Evolutionary conservation across 2,888 invertebrate species (phyloP).

Genomic region (Habrosyne pyritoides): DNA sequence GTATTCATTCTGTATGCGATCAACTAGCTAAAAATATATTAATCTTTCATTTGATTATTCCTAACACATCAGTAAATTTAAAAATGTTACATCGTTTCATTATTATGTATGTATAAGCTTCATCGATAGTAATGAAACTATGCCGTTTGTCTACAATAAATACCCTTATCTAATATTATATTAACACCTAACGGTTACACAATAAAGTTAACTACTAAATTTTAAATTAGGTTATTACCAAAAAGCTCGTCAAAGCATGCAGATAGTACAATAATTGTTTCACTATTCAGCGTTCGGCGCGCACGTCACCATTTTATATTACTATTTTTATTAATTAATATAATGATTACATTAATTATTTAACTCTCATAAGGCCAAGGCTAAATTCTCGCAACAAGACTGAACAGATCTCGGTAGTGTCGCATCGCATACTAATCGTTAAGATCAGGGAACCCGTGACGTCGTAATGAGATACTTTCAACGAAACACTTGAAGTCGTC

Average conservation of each 20-base stretch:
- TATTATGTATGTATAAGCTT: constrained; percentile 79
- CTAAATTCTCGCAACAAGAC: constrained; percentile 83
- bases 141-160: constrained; percentile 80
- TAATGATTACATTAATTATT: constrained; percentile 80
- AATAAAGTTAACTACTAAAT: constrained; percentile 80
- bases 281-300: constrained; percentile 76
- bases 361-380: constrained; percentile 84
- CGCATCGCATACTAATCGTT: constrained; percentile 64
- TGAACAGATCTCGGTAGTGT: constrained; percentile 68
- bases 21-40: constrained; percentile 84
- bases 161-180: constrained; percentile 80
- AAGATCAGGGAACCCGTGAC: constrained; percentile 38
- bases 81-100: constrained; percentile 73
- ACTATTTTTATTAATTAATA: constrained; percentile 66
- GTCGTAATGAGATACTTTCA: constrained; percentile 34
- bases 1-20: constrained; percentile 71
- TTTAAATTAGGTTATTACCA: constrained; percentile 83
- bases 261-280: constrained; percentile 79
- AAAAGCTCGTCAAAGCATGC: constrained; percentile 84
- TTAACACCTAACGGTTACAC: constrained; percentile 80
- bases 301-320: constrained; percentile 66
- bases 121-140: constrained; percentile 79
- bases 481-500: constrained; percentile 36
- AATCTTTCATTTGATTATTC: constrained; percentile 75
- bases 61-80: constrained; percentile 74